Evolutionary conservation across 2,113 vertebrate species (phyloP), one percentile per base, ranked within the genome.

Genomic region (Lagopus muta): DNA sequence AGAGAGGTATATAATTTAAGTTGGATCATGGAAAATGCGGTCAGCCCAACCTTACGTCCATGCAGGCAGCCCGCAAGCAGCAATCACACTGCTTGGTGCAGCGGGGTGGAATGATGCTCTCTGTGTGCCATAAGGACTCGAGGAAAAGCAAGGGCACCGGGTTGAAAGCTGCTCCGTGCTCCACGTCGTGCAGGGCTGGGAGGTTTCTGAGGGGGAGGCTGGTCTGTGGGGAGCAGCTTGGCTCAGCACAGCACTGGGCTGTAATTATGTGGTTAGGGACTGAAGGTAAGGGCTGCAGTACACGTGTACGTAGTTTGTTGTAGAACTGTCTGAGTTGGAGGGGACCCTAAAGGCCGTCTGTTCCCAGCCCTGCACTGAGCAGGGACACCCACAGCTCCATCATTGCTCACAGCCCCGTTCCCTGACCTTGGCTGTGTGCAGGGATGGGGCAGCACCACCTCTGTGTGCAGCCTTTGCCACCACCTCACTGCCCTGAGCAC

Each of bases 231-330:
- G 55, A 84, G 8, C 24, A 78, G 40, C 42, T 78, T 84, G 88
- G 36, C 75, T 88, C 62, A 40, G 43, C 22, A 20, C 43, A 30
- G 24, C 45, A 75, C 48, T 10, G 6, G 61, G 45, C 77, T 27
- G 0, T 45, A 27, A 7, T n/a, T 74, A 70, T 30, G 6, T 43
- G 70, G 43, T 5, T 87, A 7, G 30, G 0, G 0, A 47, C 22
- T 67, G 65, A 11, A 45, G 32, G 20, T 7, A 21, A 67, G 65
- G 43, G 42, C 30, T 67, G 65, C 42, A 32, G 6, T n/a, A 24
- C 38, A 6, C 10, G 2, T 8, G 20, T 6, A 30, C 15, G 5
- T 54, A 54, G 27, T 54, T 54, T 54, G 52, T 28, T 17, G 15
- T 54, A 30, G 27, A 30, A 17, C 15, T 30, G 27, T 54, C 15